Percentiles rank a stretch among this genome's conserved stretches.
phyloP scores from a whole-genome alignment of 2,797 vertebrate species.

The Falco peregrinus region DNA sequence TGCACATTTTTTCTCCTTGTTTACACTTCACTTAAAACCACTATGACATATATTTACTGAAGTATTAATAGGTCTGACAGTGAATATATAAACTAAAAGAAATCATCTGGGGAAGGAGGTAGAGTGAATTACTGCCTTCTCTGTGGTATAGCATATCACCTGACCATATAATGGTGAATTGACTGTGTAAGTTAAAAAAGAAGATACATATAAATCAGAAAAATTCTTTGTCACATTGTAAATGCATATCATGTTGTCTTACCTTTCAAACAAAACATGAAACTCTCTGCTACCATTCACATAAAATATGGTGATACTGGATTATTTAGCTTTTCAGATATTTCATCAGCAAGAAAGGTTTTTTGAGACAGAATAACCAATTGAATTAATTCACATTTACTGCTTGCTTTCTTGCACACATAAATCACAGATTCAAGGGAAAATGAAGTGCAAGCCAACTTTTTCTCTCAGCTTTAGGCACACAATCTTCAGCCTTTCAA shows the following conservation, averaged over 20 bases:
- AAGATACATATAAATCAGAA: constrained; percentile 7
- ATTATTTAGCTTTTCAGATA: constrained; percentile 63
- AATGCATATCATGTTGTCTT: constrained; percentile 22
- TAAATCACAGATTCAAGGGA: constrained; percentile 13
- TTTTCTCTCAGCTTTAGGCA: neutral
- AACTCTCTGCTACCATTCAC: constrained; percentile 11
- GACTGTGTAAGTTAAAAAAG: constrained; percentile 8
- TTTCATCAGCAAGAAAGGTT: constrained; percentile 28
- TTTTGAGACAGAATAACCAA: constrained; percentile 39
- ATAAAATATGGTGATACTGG: constrained; percentile 41
- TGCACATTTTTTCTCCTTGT: neutral
- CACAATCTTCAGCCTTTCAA: neutral
- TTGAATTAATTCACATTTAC: constrained; percentile 42
- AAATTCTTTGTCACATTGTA: constrained; percentile 37
- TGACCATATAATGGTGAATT: neutral
- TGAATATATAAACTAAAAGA: neutral
- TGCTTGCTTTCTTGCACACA: constrained; percentile 26
- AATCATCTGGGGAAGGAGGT: neutral
- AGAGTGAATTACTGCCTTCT: neutral
- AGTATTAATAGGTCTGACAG: neutral
- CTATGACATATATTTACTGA: neutral
- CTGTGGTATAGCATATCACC: neutral
- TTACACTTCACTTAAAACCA: neutral
- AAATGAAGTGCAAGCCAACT: constrained; percentile 15
- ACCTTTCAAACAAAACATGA: constrained; percentile 24